phyloP scores from a whole-genome alignment of 2,888 invertebrate genomes.

The Lypha dubia region DNA sequence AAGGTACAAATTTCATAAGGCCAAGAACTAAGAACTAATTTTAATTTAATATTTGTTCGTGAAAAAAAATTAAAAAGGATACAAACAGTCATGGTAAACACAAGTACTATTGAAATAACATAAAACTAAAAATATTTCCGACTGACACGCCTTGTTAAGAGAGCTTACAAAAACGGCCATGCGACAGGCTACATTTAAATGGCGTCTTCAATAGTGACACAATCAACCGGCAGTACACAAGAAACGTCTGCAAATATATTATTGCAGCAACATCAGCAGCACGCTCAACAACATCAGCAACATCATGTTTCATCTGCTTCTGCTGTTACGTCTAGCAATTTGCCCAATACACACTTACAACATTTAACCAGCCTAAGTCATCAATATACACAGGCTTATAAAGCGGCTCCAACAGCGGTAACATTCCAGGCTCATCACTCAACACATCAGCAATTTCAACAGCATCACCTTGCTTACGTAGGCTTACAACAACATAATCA shows the following conservation, averaged over 20 bases:
- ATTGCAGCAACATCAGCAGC: constrained; percentile 74
- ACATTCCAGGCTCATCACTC: constrained; percentile 75
- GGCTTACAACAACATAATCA: constrained; percentile 74
- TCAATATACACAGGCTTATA: constrained; percentile 78
- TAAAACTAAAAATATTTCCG: constrained; percentile 25
- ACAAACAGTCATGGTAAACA: constrained; percentile 55
- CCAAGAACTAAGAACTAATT: constrained; percentile 68
- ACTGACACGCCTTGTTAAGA: constrained; percentile 42
- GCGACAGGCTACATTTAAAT: constrained; percentile 81
- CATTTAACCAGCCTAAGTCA: constrained; percentile 81
- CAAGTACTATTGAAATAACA: not conserved
- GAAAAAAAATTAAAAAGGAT: constrained; percentile 68
- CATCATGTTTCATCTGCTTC: constrained; percentile 53
- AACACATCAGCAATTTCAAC: constrained; percentile 74
- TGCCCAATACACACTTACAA: constrained; percentile 81
- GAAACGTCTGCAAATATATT: constrained; percentile 78
- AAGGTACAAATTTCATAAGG: constrained; percentile 71
- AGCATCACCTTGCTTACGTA: constrained; percentile 62
- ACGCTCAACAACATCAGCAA: constrained; percentile 71
- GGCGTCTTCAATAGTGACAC: constrained; percentile 83
- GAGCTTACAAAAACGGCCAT: constrained; percentile 77
- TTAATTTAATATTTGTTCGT: constrained; percentile 64
- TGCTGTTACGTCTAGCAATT: constrained; percentile 74
- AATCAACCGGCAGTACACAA: constrained; percentile 81
- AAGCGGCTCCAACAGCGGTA: constrained; percentile 73